A percentile compares a stretch with the other conserved stretches of the same genome.
These are phyloP conservation scores for Gisinianus flammeolus DNA, from an alignment of 2,888 invertebrate genomes.

Conservation along the genomic window DNA sequence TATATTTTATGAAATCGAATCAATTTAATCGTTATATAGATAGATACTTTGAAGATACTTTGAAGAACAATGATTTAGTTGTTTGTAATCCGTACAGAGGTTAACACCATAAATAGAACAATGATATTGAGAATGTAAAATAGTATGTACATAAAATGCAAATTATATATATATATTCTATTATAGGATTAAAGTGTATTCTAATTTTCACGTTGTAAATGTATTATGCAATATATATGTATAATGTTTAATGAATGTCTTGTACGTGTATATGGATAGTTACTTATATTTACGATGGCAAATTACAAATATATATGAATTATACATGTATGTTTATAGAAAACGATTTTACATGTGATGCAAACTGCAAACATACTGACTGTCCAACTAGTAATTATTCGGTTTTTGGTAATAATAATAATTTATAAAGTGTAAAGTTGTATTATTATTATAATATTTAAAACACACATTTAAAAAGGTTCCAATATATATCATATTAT, in stretches of 20 bases:
- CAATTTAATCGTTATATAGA: too few species aligned
- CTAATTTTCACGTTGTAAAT: too few species aligned
- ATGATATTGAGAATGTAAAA: too few species aligned
- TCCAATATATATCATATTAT: not conserved
- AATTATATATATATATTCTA: too few species aligned
- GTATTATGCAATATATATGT: not conserved
- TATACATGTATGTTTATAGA: not conserved
- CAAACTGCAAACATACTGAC: not conserved
- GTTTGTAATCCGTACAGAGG: too few species aligned
- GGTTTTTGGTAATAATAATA: not conserved
- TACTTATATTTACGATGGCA: not conserved
- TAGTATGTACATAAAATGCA: too few species aligned
- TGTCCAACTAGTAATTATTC: not conserved
- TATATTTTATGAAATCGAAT: too few species aligned
- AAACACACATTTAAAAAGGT: not conserved
- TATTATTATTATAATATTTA: not conserved
- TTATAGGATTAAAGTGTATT: too few species aligned
- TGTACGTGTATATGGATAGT: not conserved
- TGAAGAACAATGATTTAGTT: too few species aligned
- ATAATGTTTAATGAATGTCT: not conserved
- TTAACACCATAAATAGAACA: too few species aligned
- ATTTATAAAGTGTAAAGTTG: not conserved
- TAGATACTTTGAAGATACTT: too few species aligned
- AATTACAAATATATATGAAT: not conserved
- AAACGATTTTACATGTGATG: slow-evolving; percentile 6